These are phyloP conservation scores for Saccostrea glomerata DNA, from an alignment of 1,140 invertebrate species.

Conservation along the genomic window DNA sequence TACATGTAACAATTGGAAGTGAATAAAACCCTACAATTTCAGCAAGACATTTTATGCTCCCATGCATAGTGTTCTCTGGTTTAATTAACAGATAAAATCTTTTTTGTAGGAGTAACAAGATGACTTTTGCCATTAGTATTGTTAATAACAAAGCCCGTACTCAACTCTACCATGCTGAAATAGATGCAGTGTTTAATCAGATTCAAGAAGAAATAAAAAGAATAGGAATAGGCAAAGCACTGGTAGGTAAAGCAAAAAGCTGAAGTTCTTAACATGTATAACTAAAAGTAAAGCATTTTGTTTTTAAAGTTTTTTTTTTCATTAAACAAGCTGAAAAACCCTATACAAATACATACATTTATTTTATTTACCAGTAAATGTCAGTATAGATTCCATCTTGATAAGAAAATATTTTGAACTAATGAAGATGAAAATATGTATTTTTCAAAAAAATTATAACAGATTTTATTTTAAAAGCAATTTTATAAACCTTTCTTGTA, in stretches of 20 bases:
- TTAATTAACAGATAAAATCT: not conserved
- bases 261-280: not conserved
- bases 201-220: conserved; percentile 72
- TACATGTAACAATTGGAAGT: not conserved
- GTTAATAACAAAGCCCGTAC: conserved; percentile 68
- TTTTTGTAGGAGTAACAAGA: conserved; percentile 64
- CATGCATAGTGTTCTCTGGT: too few relatives aligned
- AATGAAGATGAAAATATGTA: too few relatives aligned
- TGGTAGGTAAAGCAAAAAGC: conserved; percentile 60
- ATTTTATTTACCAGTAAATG: too few relatives aligned
- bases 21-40: not conserved
- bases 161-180: conserved; percentile 67
- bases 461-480: too few relatives aligned
- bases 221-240: conserved; percentile 68
- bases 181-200: conserved; percentile 71
- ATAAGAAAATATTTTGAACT: too few relatives aligned
- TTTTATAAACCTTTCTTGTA: conserved; percentile 47
- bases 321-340: too few relatives aligned
- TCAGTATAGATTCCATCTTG: too few relatives aligned
- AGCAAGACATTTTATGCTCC: too few relatives aligned
- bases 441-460: too few relatives aligned
- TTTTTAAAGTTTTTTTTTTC: too few relatives aligned
- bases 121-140: conserved; percentile 73
- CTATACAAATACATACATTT: too few relatives aligned
- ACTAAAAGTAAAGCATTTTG: too few relatives aligned